Percentiles rank a stretch among this genome's conserved stretches.
Conservation (phyloP, 2,797 vertebrate species). For the Oreortyx pictus region DNA sequence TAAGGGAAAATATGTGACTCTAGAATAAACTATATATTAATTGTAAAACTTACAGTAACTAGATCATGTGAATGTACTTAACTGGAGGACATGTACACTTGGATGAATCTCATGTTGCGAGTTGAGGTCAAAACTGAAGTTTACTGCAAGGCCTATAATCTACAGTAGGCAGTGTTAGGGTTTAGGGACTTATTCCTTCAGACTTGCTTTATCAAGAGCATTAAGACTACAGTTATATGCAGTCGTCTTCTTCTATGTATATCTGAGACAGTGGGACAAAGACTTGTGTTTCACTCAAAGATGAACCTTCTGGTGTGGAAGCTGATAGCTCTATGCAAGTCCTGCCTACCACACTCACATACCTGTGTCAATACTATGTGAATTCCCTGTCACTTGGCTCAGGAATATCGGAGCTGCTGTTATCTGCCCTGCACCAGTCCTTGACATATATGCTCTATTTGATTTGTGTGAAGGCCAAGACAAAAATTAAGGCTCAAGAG, state of each 20-base stretch:
- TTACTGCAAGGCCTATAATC: not conserved
- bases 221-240: not conserved
- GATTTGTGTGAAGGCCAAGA: not conserved
- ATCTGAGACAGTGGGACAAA: not conserved
- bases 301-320: not conserved
- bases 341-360: not conserved
- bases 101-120: not conserved
- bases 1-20: not conserved
- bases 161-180: not conserved
- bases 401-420: not conserved
- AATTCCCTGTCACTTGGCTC: not conserved
- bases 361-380: not conserved
- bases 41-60: not conserved
- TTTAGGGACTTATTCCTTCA: not conserved
- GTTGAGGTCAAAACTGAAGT: not conserved
- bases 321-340: not conserved
- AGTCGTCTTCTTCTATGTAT: not conserved
- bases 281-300: not conserved
- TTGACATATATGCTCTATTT: too few species aligned
- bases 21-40: not conserved
- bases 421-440: not conserved
- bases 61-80: not conserved
- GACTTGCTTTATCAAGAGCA: not conserved
- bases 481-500: not conserved
- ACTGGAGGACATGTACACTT: accelerated